Base-by-base conservation (phyloP, 1,140 invertebrate species). In the Bombus superbus region DNA sequence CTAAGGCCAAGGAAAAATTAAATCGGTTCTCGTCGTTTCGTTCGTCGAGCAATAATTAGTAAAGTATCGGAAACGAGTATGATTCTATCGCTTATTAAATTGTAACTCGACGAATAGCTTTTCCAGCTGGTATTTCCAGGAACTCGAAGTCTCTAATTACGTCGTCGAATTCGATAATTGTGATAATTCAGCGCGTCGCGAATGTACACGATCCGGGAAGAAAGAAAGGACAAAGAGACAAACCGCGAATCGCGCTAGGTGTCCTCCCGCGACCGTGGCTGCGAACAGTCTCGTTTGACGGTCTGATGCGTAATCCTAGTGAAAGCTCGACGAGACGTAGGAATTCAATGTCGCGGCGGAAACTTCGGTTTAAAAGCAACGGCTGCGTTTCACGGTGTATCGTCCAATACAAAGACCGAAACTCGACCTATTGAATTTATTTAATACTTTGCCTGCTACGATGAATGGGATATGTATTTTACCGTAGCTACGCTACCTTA, bases 21-120 rank as follows among this genome's bases (percentile, higher is more conserved):
- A 3, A 66, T 32, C 28, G 15, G 6, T 2, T 32, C 15, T 32
- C 62, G n/a, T 5, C 32, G 15, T 18, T 64, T 64, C 11, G 13
- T 66, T 3, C 2, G 0, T 6, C n/a, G 15, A 32, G 11, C 62
- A 32, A 13, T 1, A 3, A 0, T 64, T 0, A 0, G 13, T 15
- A 18, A 66, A 32, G 6, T 11, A 59, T 59, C 22, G 11, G 13
- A 9, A 25, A 59, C 8, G 25, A 25, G 25, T 9, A 5, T 68
- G 6, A 68, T 32, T 64, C 13, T 5, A 66, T 6, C 15, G 4
- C 13, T 35, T 22, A 1, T 53, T 53, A 35, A 68, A 28, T 35
- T 22, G 2, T 3, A 9, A 6, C 5, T 15, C 11, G 1, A 18
- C 5, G 22, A 38, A 1, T 40, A 25, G 38, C 28, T 13, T 11